Evolutionary conservation across 2,113 vertebrate species (phyloP).

Genomic region (Pseudonaja textilis): DNA sequence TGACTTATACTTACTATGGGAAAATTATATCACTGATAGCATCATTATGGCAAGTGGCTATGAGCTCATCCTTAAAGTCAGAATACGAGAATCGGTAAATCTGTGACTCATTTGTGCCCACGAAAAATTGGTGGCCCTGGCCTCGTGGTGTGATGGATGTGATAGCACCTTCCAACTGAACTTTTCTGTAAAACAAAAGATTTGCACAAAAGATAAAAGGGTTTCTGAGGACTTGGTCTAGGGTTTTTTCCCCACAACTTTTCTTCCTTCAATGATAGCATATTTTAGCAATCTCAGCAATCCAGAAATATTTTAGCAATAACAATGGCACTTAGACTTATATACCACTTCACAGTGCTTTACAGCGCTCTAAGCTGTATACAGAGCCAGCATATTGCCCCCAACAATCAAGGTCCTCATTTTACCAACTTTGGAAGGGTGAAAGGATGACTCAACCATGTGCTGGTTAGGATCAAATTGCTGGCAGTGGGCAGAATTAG

Average conservation of each 20-base stretch:
- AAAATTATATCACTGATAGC: conserved; percentile 77
- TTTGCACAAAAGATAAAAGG: neutral
- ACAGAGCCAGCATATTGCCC: neutral
- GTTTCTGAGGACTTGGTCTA: neutral
- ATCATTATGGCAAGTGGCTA: conserved; percentile 76
- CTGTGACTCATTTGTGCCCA: conserved; percentile 79
- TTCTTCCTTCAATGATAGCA: neutral
- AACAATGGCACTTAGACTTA: neutral
- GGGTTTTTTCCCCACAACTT: neutral
- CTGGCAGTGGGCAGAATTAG: neutral
- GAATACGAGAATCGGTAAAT: conserved; percentile 74
- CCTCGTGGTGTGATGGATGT: conserved; percentile 79
- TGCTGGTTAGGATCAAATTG: neutral
- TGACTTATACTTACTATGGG: conserved; percentile 74
- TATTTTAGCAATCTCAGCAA: rapidly evolving
- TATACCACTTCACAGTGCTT: neutral
- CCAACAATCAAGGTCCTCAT: neutral
- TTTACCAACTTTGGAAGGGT: neutral
- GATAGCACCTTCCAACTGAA: conserved; percentile 78
- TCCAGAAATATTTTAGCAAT: neutral
- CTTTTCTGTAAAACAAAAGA: conserved; percentile 67
- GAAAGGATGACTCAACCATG: neutral
- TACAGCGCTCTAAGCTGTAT: neutral
- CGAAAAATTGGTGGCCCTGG: conserved; percentile 80
- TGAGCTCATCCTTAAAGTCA: conserved; percentile 80